Evolutionary conservation across 2,888 invertebrate genomes (phyloP).

Genomic region (Lepidocyrtinus sp.): DNA sequence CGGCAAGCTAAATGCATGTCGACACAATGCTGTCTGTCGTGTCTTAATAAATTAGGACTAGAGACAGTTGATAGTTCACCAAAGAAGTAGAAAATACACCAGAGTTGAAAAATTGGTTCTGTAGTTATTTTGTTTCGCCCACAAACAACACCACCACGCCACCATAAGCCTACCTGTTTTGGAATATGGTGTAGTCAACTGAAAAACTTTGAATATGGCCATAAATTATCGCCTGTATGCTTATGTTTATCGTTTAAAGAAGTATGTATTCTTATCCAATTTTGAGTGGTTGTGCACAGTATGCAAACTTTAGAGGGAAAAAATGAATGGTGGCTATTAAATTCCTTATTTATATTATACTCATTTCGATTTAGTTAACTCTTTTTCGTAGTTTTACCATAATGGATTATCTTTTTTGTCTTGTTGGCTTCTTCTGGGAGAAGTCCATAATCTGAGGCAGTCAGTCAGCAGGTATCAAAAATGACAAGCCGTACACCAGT

Average conservation of each 20-base stretch:
- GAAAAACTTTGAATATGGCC: slow-evolving; percentile 44
- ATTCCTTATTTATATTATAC: background rate
- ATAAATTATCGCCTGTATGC: slow-evolving; percentile 47
- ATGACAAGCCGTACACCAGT: slow-evolving; percentile 29
- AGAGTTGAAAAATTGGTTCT: slow-evolving; percentile 19
- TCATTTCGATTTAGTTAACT: background rate
- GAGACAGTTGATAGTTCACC: slow-evolving; percentile 58
- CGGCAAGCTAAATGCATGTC: slow-evolving; percentile 51
- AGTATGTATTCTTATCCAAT: slow-evolving; percentile 27
- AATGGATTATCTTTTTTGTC: slow-evolving; percentile 53
- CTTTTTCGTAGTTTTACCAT: slow-evolving; percentile 35
- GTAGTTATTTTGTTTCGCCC: slow-evolving; percentile 45
- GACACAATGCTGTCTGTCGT: slow-evolving; percentile 61
- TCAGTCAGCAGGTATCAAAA: slow-evolving; percentile 58
- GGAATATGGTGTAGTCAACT: slow-evolving; percentile 33
- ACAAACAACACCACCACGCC: slow-evolving; percentile 11
- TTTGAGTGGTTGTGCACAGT: background rate
- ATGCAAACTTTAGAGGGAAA: background rate
- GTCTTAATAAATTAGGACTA: slow-evolving; percentile 60
- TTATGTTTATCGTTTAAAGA: slow-evolving; percentile 8
- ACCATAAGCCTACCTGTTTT: slow-evolving; percentile 53
- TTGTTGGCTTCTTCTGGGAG: background rate
- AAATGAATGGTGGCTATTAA: slow-evolving; percentile 23
- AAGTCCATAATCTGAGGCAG: slow-evolving; percentile 45
- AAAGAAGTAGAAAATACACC: slow-evolving; percentile 36